Conservation (phyloP, 2,888 invertebrate genomes). For the Coelinius sp. region DNA sequence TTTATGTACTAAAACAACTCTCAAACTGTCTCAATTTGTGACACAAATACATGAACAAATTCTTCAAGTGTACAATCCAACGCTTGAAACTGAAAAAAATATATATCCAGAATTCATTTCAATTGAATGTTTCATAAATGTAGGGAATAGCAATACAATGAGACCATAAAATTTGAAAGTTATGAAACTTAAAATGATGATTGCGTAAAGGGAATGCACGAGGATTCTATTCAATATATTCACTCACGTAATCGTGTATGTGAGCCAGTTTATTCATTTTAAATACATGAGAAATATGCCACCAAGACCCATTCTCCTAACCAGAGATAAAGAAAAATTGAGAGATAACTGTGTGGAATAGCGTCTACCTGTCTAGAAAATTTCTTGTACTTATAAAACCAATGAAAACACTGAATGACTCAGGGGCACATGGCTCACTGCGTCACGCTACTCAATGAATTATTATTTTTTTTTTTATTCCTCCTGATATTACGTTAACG, state of each 20-base stretch:
- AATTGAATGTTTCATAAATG: not conserved
- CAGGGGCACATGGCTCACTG: no score
- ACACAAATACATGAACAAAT: not conserved
- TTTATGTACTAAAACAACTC: not conserved
- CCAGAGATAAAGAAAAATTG: no score
- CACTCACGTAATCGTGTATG: slow-evolving; percentile 42
- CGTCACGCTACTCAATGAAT: not conserved
- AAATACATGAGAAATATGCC: not conserved
- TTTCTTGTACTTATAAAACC: no score
- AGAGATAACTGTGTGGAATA: no score
- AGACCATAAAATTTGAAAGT: slow-evolving; percentile 42
- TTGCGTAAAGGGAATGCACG: slow-evolving; percentile 32
- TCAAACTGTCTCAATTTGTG: not conserved
- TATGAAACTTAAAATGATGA: slow-evolving; percentile 43
- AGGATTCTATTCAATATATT: slow-evolving; percentile 1
- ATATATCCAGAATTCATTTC: not conserved
- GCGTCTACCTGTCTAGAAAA: not conserved
- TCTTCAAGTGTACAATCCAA: not conserved
- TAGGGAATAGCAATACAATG: no score
- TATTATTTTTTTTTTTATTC: not conserved
- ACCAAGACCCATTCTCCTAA: no score
- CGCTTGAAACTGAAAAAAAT: not conserved
- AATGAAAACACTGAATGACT: no score
- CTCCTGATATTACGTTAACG: not conserved
- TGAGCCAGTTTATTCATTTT: not conserved